Evolutionary conservation across 64 coral and sea anemone species (phyloP), one percentile per base, ranked within the genome.

Genomic region (Dendrophyllia cribrosa): DNA sequence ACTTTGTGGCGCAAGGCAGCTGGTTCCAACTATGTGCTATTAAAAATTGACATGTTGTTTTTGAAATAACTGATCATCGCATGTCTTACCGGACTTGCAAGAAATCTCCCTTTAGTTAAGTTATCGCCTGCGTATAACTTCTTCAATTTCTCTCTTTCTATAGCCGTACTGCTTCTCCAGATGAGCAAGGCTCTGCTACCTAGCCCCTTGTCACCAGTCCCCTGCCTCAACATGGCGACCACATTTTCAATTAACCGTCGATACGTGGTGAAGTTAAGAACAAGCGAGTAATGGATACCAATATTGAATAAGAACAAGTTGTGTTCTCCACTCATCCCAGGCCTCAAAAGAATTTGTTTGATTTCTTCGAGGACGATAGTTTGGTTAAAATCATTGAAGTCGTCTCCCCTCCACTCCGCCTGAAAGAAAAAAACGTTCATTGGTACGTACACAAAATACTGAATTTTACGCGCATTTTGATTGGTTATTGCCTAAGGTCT

Each of bases 261-360:
- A 74, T 91, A 91, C 9, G 79, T 84, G 60, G 89, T 85, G 11
- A 91, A 85, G 79, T 91, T 91, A 34, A 91, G 50, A 17, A 77
- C 58, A 47, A 91, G 43, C 23, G 89, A 84, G 46, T 91, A 91
- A 61, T 91, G 89, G 26, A 91, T 73, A 24, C 89, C 89, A 17
- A 91, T 63, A 20, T 91, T 91, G 34, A 91, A 91, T 9, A 91
- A 72, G 43, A 91, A 91, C 7, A 85, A 56, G 77, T 78, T 91
- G 24, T 59, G 71, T 17, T 79, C 62, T 43, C 63, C 74, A 70
- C 58, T 75, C 89, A 91, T 91, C 22, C 84, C 66, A 14, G 53
- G 78, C n/a, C 20, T 85, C 52, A 17, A 73, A 9, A 85, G 64
- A 14, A 91, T 49, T 9, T 17, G 51, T 49, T 85, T 74, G 23